Base-by-base conservation (phyloP, 64 coral and sea anemone species). In the Platygyra sinensis region DNA sequence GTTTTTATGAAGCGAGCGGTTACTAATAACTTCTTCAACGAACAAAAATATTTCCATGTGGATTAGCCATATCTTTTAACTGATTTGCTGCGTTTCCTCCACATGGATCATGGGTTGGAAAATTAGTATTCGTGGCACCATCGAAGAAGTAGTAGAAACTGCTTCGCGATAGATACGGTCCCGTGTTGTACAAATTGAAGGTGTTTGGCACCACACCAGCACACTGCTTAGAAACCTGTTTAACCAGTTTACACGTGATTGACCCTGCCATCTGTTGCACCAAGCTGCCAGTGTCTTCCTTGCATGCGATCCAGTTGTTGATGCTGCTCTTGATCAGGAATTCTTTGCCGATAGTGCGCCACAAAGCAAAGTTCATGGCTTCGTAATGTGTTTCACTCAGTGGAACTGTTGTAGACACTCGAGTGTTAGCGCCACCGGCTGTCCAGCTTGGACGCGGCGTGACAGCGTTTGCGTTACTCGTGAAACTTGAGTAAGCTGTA, bases 281-380 rank as follows among this genome's bases (percentile, higher is more conserved):
- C 5, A 93, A 11, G 59, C 82, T 80, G 2, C 91, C 91, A 12
- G 85, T 89, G 61, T 77, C 86, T 18, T 72, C 64, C 27, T 24
- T 27, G n/a, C 91, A 93, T 10, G 86, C 42, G 25, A 93, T 89
- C 91, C 91, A 93, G 65, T 93, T 82, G 52, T 61, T 75, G 65
- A 64, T 14, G n/a, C 72, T 93, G 0, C 76, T 81, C 52, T 93
- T 89, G 22, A 93, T 76, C 76, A 93, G 55, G 32, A 93, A 72
- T 25, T 94, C 78, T 1, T 25, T 78, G 4, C 87, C 92, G 76
- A 89, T 33, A 4, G 64, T 29, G 36, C 42, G 73, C 92, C 92
- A 94, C 13, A 77, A 49, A 5, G n/a, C 29, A 50, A 94, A 94
- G 36, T 89, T 42, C 87, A 94, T 94, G 38, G 92, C 92, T 10